Evolutionary conservation across 2,888 invertebrate species (phyloP).

Genomic region (Prosapia bicincta): DNA sequence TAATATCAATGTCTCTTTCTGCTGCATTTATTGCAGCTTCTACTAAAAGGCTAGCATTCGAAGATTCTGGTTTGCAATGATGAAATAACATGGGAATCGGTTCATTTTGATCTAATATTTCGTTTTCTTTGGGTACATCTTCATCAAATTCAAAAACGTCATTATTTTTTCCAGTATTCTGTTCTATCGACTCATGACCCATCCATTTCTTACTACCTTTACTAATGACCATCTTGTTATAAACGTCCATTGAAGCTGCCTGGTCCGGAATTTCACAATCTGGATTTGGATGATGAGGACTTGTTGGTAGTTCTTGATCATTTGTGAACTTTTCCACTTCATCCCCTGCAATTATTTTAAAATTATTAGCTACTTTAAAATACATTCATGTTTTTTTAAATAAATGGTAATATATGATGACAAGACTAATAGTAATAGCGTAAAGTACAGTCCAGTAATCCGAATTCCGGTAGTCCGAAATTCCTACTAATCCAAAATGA

Average conservation of each 20-base stretch:
- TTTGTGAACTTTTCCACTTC: neutral
- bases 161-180: slow-evolving; percentile 8
- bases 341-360: neutral
- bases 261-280: neutral
- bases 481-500: no score
- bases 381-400: no score
- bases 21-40: slow-evolving; percentile 67
- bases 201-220: slow-evolving; percentile 71
- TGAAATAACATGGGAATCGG: slow-evolving; percentile 19
- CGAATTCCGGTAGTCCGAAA: no score
- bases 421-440: no score
- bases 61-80: slow-evolving; percentile 35
- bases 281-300: neutral
- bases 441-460: no score
- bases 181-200: slow-evolving; percentile 41
- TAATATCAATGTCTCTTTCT: slow-evolving; percentile 39
- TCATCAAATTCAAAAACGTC: slow-evolving; percentile 29
- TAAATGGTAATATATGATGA: no score
- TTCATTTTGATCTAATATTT: slow-evolving; percentile 8
- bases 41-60: slow-evolving; percentile 60
- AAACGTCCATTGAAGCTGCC: neutral
- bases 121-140: slow-evolving; percentile 20
- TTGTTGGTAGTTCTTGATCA: neutral
- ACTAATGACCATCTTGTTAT: slow-evolving; percentile 43
- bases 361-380: no score